Conservation (phyloP, 2,888 invertebrate genomes). For the Ornithoptera priamus region DNA sequence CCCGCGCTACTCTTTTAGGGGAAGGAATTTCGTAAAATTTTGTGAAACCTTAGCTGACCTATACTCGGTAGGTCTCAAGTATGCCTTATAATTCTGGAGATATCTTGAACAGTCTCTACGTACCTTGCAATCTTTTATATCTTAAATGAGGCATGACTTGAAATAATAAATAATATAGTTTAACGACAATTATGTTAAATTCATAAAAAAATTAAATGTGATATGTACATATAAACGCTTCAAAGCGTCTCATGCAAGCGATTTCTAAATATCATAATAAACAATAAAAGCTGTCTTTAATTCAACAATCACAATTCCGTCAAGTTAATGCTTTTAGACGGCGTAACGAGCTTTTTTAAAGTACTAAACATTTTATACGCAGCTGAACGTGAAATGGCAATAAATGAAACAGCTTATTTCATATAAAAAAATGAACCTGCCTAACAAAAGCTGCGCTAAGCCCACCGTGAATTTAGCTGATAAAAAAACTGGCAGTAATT, state of each 20-base stretch:
- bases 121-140: too few relatives aligned
- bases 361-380: slow-evolving; percentile 8
- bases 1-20: too few relatives aligned
- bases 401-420: slow-evolving; percentile 30
- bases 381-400: slow-evolving; percentile 26
- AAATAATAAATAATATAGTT: too few relatives aligned
- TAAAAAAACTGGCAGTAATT: slow-evolving; percentile 63
- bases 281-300: background rate
- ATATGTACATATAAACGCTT: too few relatives aligned
- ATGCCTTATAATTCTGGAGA: too few relatives aligned
- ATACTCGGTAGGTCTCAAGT: too few relatives aligned
- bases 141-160: too few relatives aligned
- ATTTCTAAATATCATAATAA: background rate
- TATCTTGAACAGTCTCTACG: too few relatives aligned
- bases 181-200: too few relatives aligned
- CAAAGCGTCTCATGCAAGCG: background rate
- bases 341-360: slow-evolving; percentile 3
- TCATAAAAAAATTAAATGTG: too few relatives aligned
- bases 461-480: slow-evolving; percentile 53
- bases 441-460: slow-evolving; percentile 52
- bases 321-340: slow-evolving; percentile 15
- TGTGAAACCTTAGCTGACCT: too few relatives aligned
- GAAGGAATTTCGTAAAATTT: too few relatives aligned
- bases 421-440: slow-evolving; percentile 31
- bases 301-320: slow-evolving; percentile 4